Conservation (phyloP, 2,797 vertebrate genomes). For the Labeo calbasu region DNA sequence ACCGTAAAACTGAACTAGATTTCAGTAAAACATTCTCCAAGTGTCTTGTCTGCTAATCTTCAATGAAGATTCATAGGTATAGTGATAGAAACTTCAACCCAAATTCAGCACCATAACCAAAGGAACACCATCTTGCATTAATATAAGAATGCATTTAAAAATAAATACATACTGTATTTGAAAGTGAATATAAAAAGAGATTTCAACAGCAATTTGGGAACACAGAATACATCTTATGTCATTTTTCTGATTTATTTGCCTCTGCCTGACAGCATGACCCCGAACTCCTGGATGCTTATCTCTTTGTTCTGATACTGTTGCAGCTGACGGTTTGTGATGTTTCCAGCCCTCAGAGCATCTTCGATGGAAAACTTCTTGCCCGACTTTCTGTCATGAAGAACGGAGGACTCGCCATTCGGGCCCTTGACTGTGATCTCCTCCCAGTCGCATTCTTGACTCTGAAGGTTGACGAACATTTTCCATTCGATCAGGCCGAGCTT, state of each 20-base stretch:
- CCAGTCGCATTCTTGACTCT: conserved; percentile 98
- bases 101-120: conserved; percentile 40
- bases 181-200: conserved; percentile 27
- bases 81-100: conserved; percentile 41
- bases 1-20: conserved; percentile 19
- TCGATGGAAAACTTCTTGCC: conserved; percentile 95
- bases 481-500: conserved; percentile 92
- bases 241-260: conserved; percentile 60
- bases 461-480: conserved; percentile 96
- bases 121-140: conserved; percentile 22
- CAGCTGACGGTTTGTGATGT: conserved; percentile 85
- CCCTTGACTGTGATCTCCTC: conserved; percentile 94
- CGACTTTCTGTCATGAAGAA: conserved; percentile 94
- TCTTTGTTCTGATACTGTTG: conserved; percentile 93
- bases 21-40: conserved; percentile 34
- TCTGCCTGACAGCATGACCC: conserved; percentile 89
- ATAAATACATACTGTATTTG: conserved; percentile 53
- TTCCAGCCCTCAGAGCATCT: conserved; percentile 85
- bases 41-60: neutral
- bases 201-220: conserved; percentile 19
- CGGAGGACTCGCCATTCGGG: conserved; percentile 88
- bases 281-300: conserved; percentile 96
- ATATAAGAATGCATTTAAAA: conserved; percentile 48
- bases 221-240: neutral
- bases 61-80: conserved; percentile 12